Conservation (phyloP, 2,888 invertebrate species). For the Marronus borbonicus region DNA sequence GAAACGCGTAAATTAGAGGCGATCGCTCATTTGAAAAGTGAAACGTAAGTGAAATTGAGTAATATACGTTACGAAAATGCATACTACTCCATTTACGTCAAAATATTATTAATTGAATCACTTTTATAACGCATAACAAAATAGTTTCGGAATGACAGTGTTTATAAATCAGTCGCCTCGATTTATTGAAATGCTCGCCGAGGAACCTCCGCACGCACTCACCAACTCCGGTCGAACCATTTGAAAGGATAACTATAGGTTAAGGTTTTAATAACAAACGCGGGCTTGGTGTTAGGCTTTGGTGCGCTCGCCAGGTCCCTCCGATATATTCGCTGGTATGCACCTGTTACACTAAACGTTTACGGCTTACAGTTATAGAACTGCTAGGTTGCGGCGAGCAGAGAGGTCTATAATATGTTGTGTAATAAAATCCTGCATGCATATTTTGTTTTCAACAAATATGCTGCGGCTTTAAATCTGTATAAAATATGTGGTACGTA, state of each 20-base stretch:
- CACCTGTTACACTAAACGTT: constrained; percentile 35
- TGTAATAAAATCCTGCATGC: constrained; percentile 38
- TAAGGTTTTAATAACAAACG: constrained; percentile 37
- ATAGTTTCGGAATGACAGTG: constrained; percentile 43
- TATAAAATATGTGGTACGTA: constrained; percentile 11
- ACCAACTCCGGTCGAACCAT: constrained; percentile 3
- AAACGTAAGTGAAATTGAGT: constrained; percentile 23
- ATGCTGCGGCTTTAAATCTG: constrained; percentile 24
- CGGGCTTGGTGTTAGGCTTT: constrained; percentile 18
- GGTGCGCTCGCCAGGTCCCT: too few species aligned
- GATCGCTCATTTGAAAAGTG: constrained; percentile 29
- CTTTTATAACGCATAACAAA: constrained; percentile 43
- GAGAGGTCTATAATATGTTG: constrained; percentile 3
- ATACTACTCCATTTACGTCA: constrained; percentile 41
- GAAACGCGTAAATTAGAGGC: constrained; percentile 6
- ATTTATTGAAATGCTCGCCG: constrained; percentile 26
- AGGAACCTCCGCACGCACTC: constrained; percentile 16
- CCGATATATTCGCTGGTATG: background rate
- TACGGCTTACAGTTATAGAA: constrained; percentile 37
- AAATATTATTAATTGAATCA: constrained; percentile 41
- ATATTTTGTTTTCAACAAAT: constrained; percentile 38
- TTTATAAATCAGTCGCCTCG: constrained; percentile 42
- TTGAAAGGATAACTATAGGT: constrained; percentile 37
- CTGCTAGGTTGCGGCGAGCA: constrained; percentile 4
- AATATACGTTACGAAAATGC: constrained; percentile 29